Percentiles rank a stretch among this genome's conserved stretches.
Evolutionary conservation across 1,140 invertebrate genomes (phyloP).

Genomic region (Drosophila nigromelanica): DNA sequence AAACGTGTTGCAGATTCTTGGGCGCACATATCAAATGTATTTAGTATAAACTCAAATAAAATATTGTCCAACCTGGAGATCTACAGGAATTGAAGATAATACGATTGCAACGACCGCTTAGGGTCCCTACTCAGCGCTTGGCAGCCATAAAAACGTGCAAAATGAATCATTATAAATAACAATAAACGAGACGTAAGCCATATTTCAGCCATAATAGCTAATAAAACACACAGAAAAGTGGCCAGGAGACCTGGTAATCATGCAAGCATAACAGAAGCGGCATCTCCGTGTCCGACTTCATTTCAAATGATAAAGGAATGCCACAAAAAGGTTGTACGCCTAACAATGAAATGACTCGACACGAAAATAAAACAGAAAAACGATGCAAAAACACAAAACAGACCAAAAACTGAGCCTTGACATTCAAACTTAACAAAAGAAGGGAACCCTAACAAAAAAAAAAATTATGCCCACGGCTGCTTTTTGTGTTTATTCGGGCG

Average conservation of each 20-base stretch:
- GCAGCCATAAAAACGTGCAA: slow-evolving; percentile 76
- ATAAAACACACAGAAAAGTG: slow-evolving; percentile 77
- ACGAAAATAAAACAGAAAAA: slow-evolving; percentile 34
- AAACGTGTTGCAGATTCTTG: slow-evolving; percentile 2
- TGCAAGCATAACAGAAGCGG: slow-evolving; percentile 68
- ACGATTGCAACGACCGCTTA: slow-evolving; percentile 45
- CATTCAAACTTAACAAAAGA: slow-evolving; percentile 23
- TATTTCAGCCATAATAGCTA: slow-evolving; percentile 79
- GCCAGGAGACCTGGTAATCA: slow-evolving; percentile 50
- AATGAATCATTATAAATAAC: slow-evolving; percentile 80
- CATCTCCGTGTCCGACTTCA: slow-evolving; percentile 71
- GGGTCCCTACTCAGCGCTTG: slow-evolving; percentile 52
- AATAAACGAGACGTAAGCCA: slow-evolving; percentile 78
- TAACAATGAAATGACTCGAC: slow-evolving; percentile 36
- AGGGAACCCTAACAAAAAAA: slow-evolving; percentile 23
- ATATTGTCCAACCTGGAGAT: slow-evolving; percentile 15
- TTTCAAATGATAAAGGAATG: slow-evolving; percentile 73
- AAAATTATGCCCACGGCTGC: slow-evolving; percentile 22
- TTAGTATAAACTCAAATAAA: slow-evolving; percentile 10
- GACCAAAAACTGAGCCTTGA: slow-evolving; percentile 19
- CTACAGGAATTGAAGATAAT: slow-evolving; percentile 5
- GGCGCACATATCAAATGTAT: slow-evolving; percentile 8
- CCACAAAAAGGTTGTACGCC: slow-evolving; percentile 40
- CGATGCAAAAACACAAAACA: slow-evolving; percentile 26
- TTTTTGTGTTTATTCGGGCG: slow-evolving; percentile 55